These are phyloP conservation scores for Oscheius sp. DNA, from an alignment of 1,140 invertebrate species.

Conservation along the genomic window DNA sequence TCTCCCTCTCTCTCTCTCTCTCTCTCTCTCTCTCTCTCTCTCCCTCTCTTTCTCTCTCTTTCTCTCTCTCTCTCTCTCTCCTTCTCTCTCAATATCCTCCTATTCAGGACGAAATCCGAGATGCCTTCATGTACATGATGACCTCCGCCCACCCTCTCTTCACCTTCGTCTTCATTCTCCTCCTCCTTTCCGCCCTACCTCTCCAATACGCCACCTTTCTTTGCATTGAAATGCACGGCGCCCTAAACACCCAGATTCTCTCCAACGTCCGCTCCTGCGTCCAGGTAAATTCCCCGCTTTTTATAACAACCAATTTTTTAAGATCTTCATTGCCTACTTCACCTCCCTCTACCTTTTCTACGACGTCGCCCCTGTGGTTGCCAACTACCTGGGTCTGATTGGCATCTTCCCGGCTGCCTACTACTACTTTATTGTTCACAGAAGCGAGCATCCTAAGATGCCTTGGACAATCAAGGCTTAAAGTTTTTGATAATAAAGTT, in stretches of 20 bases:
- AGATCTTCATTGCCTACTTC: slow-evolving; percentile 65
- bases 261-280: slow-evolving; percentile 17
- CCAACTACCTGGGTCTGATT: slow-evolving; percentile 25
- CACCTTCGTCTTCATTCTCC: slow-evolving; percentile 58
- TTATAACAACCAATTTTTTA: slow-evolving; percentile 50
- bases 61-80: neutral
- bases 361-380: slow-evolving; percentile 31
- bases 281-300: slow-evolving; percentile 6
- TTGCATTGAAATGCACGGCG: slow-evolving; percentile 30
- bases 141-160: slow-evolving; percentile 53
- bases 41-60: too few relatives aligned
- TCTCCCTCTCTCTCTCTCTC: neutral
- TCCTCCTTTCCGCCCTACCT: slow-evolving; percentile 48
- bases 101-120: slow-evolving; percentile 45
- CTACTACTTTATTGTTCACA: neutral
- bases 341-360: slow-evolving; percentile 56
- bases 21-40: too few relatives aligned
- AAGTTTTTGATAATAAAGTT: neutral
- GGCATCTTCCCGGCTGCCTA: slow-evolving; percentile 2
- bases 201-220: slow-evolving; percentile 31
- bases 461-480: neutral
- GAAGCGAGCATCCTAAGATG: neutral
- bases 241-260: slow-evolving; percentile 26
- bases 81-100: too few relatives aligned
- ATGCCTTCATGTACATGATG: slow-evolving; percentile 47